Conservation (phyloP, 2,888 invertebrate genomes). For the Spicauda simplicius region DNA sequence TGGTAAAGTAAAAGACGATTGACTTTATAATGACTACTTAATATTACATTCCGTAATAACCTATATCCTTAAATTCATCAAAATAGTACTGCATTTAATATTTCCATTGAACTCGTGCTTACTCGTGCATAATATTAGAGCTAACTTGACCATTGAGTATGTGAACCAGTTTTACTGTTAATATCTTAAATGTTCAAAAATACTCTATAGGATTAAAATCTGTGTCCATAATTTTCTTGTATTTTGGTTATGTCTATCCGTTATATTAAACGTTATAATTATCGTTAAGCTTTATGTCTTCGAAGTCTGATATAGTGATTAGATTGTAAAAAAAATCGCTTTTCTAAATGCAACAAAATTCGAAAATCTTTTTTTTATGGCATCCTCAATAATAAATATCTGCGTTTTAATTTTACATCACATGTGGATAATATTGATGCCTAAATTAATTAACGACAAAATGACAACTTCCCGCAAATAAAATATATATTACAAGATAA, state of each 20-base stretch:
- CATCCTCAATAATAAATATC: no score
- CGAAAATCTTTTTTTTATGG: neutral
- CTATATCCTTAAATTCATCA: neutral
- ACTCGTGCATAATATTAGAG: constrained; percentile 31
- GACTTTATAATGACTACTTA: neutral
- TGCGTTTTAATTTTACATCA: neutral
- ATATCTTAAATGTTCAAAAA: constrained; percentile 16
- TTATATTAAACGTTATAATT: constrained; percentile 28
- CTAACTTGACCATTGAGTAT: constrained; percentile 7
- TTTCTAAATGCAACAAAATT: constrained; percentile 11
- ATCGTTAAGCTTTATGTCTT: constrained; percentile 35
- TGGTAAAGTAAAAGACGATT: constrained; percentile 5
- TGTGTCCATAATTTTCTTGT: constrained; percentile 16
- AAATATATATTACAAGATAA: constrained; percentile 15
- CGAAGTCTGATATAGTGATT: constrained; percentile 34
- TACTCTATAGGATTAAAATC: constrained; percentile 11
- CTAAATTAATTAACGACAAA: neutral
- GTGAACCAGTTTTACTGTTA: constrained; percentile 17
- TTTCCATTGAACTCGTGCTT: neutral
- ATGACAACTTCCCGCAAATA: neutral
- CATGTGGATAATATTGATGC: neutral
- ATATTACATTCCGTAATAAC: constrained; percentile 22
- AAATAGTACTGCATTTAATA: constrained; percentile 27
- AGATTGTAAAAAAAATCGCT: constrained; percentile 18
- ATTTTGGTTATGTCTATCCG: constrained; percentile 21